phyloP scores from a whole-genome alignment of 2,113 vertebrate species.

The Cyphomyrus discorhynchus region DNA sequence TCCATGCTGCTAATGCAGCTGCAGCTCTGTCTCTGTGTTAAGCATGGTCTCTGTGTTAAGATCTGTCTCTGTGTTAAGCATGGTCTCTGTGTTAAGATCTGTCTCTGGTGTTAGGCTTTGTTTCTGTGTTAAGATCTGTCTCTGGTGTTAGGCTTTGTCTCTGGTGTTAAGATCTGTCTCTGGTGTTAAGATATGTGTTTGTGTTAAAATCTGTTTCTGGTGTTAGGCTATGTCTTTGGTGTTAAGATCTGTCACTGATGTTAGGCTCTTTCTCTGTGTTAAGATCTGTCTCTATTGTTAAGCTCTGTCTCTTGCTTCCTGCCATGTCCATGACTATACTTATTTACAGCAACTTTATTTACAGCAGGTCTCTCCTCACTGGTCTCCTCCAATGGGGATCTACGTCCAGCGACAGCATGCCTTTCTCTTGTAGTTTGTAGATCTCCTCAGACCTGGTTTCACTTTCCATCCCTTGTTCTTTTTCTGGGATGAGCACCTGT shows the following conservation, averaged over 20 bases:
- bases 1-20: not conserved
- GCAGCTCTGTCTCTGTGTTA: not conserved
- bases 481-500: not conserved
- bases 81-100: too few species aligned
- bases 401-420: not conserved
- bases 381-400: not conserved
- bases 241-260: not conserved
- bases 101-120: not conserved
- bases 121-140: too few species aligned
- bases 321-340: not conserved
- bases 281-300: not conserved
- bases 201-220: not conserved
- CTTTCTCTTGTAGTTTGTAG: not conserved
- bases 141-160: too few species aligned
- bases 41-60: too few species aligned
- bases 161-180: too few species aligned
- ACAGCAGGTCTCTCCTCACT: too few species aligned
- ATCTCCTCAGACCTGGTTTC: not conserved
- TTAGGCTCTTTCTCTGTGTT: not conserved
- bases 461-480: not conserved
- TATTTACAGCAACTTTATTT: too few species aligned
- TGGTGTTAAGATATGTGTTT: not conserved
- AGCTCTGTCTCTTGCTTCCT: not conserved
- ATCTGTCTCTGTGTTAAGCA: not conserved
- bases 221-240: not conserved